phyloP scores from a whole-genome alignment of 1,140 invertebrate species.

The Drosophila sucinea region DNA sequence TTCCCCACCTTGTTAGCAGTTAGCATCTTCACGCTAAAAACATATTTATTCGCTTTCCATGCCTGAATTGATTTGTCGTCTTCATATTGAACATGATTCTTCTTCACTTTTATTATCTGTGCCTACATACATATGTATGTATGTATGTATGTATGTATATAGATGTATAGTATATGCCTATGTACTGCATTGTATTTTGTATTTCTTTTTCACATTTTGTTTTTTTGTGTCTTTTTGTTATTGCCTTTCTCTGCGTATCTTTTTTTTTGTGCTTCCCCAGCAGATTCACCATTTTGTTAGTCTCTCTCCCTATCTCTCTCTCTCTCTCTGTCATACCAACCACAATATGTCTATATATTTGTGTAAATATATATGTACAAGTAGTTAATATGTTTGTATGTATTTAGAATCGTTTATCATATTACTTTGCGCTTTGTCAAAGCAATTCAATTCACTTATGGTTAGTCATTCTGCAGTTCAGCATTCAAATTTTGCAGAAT shows the following conservation, averaged over 20 bases:
- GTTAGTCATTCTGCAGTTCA: conserved; percentile 57
- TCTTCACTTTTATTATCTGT: conserved; percentile 59
- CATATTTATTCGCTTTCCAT: conserved; percentile 82
- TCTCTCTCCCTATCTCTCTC: conserved; percentile 9
- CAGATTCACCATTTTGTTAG: conserved; percentile 31
- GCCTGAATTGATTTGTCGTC: conserved; percentile 81
- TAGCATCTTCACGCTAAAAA: conserved; percentile 79
- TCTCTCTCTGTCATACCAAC: conserved; percentile 36
- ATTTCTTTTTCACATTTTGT: conserved; percentile 50
- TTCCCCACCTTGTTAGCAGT: conserved; percentile 73
- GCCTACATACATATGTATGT: conserved; percentile 2
- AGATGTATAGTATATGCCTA: conserved; percentile 24
- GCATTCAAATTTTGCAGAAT: not conserved
- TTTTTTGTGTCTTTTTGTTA: conserved; percentile 45
- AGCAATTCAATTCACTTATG: conserved; percentile 7
- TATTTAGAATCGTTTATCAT: conserved; percentile 47
- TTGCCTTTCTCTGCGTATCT: conserved; percentile 11
- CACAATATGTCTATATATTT: conserved; percentile 21
- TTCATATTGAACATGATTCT: conserved; percentile 68
- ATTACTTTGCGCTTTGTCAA: conserved; percentile 63
- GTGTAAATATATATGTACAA: conserved; percentile 12
- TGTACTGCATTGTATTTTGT: conserved; percentile 50
- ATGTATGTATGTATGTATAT: not conserved
- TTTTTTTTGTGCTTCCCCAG: not conserved
- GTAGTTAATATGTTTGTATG: conserved; percentile 3